Conservation (phyloP, 2,888 invertebrate genomes). For the Idaea aversata region DNA sequence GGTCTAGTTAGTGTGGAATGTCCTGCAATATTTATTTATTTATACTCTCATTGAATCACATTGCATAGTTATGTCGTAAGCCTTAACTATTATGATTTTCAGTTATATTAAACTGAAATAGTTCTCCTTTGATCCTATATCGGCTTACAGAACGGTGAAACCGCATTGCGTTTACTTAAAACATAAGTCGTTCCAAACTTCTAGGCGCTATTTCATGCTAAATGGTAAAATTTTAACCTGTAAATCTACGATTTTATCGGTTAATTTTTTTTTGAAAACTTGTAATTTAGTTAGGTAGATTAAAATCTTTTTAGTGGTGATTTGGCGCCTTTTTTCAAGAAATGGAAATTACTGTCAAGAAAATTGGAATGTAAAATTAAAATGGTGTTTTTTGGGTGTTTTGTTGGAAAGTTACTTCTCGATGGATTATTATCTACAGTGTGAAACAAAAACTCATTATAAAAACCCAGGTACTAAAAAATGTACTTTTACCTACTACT, state of each 20-base stretch:
- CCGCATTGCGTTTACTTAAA: background rate
- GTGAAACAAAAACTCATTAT: too few species aligned
- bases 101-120: background rate
- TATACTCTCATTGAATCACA: too few species aligned
- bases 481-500: too few species aligned
- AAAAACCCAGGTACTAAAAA: too few species aligned
- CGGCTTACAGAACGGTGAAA: background rate
- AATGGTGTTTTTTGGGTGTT: background rate
- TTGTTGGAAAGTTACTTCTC: background rate
- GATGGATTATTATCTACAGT: too few species aligned
- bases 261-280: background rate
- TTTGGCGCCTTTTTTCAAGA: background rate
- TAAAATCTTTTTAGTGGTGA: background rate
- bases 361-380: background rate
- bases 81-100: background rate
- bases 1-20: too few species aligned
- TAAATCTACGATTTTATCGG: constrained; percentile 1
- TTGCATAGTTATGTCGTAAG: too few species aligned
- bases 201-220: background rate
- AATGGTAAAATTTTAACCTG: background rate
- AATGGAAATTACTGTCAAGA: background rate
- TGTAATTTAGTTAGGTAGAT: background rate
- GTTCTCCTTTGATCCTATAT: background rate
- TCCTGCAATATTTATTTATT: too few species aligned
- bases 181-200: background rate